phyloP scores from a whole-genome alignment of 2,797 vertebrate genomes.

The Gallinago stenura region DNA sequence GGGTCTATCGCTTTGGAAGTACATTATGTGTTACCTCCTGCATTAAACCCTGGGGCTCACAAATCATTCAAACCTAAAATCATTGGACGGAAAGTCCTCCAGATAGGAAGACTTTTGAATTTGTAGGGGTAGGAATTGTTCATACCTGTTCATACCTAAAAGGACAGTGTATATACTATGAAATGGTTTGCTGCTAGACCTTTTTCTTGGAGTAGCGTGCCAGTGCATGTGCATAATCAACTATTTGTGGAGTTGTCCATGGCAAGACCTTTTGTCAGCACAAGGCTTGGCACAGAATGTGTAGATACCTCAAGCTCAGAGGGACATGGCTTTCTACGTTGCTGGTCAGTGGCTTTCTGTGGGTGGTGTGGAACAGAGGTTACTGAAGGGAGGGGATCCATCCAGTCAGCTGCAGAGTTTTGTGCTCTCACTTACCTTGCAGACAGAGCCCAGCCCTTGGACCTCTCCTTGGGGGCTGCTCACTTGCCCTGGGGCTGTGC shows the following conservation, averaged over 20 bases:
- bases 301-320: not conserved
- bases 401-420: not conserved
- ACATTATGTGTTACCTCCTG: not conserved
- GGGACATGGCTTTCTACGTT: accelerated
- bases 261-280: not conserved
- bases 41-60: not conserved
- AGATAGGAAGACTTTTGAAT: not conserved
- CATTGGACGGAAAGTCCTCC: not conserved
- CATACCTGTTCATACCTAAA: too few species aligned
- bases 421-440: not conserved
- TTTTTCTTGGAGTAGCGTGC: not conserved
- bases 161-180: not conserved
- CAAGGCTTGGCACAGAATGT: accelerated
- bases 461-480: not conserved
- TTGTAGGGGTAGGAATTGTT: not conserved
- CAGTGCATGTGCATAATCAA: accelerated
- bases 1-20: not conserved
- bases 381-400: not conserved
- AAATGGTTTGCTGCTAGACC: not conserved
- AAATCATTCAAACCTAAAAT: not conserved
- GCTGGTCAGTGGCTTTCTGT: not conserved
- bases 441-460: not conserved
- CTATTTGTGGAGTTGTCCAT: not conserved
- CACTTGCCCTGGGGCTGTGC: accelerated
- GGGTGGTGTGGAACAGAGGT: not conserved